These are phyloP conservation scores for Chaetops frenatus DNA, from an alignment of 2,113 vertebrate genomes.

Conservation along the genomic window DNA sequence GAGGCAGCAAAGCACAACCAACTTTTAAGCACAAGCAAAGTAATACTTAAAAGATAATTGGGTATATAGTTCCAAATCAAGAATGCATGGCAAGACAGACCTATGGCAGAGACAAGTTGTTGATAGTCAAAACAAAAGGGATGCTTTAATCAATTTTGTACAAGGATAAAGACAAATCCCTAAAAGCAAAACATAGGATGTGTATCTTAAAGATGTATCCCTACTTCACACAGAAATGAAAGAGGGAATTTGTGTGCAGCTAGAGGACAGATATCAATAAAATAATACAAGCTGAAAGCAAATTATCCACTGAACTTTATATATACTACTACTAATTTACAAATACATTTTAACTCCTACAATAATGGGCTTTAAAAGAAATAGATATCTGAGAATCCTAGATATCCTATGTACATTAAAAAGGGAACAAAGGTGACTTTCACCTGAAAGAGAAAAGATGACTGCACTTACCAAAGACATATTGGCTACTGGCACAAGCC, in stretches of 20 bases:
- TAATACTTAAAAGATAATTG: neutral
- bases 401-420: neutral
- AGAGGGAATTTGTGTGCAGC: neutral
- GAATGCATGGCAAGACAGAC: neutral
- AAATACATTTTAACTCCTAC: neutral
- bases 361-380: neutral
- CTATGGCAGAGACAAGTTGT: neutral
- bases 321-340: neutral
- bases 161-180: neutral
- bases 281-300: neutral
- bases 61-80: neutral
- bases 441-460: neutral
- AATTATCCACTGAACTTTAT: neutral
- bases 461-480: rapidly evolving
- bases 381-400: neutral
- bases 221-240: neutral
- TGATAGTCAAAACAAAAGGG: neutral
- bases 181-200: neutral
- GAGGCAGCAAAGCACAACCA: neutral
- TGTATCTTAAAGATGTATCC: neutral
- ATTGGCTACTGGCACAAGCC: neutral
- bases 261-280: neutral
- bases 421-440: neutral
- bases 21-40: neutral
- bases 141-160: neutral